phyloP scores from a whole-genome alignment of 2,888 invertebrate species.

The Habroteleia sp. region DNA sequence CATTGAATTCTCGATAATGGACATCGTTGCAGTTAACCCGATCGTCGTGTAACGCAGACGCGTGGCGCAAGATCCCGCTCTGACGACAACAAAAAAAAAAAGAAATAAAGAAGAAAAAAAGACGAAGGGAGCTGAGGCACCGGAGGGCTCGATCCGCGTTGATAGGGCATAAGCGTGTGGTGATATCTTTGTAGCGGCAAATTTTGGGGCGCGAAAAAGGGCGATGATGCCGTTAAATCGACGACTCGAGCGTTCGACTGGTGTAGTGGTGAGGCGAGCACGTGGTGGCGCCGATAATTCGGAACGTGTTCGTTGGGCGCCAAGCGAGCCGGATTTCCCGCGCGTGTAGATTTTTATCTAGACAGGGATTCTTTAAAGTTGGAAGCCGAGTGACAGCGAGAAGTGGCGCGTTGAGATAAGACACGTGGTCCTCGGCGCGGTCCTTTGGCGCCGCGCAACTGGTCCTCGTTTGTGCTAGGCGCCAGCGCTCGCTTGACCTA shows the following conservation, averaged over 20 bases:
- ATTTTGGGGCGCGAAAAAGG: slow-evolving; percentile 53
- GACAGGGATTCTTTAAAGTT: slow-evolving; percentile 51
- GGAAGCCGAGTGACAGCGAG: slow-evolving; percentile 31
- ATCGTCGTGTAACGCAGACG: slow-evolving; percentile 37
- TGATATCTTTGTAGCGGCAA: slow-evolving; percentile 49
- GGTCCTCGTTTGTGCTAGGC: background rate
- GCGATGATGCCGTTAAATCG: slow-evolving; percentile 50
- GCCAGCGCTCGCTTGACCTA: slow-evolving; percentile 9
- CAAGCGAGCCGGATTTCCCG: slow-evolving; percentile 36
- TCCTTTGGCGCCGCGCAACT: slow-evolving; percentile 1
- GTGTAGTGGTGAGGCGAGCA: slow-evolving; percentile 30
- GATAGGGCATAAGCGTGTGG: slow-evolving; percentile 35
- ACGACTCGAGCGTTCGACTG: slow-evolving; percentile 19
- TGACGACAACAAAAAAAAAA: slow-evolving; percentile 15
- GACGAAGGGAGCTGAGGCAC: slow-evolving; percentile 30
- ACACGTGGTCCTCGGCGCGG: slow-evolving; percentile 16
- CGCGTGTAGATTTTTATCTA: slow-evolving; percentile 48
- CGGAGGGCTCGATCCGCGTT: slow-evolving; percentile 44
- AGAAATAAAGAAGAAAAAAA: slow-evolving; percentile 18
- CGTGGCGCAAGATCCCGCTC: slow-evolving; percentile 41
- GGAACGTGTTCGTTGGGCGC: slow-evolving; percentile 36
- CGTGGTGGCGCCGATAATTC: slow-evolving; percentile 31
- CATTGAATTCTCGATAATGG: slow-evolving; percentile 43
- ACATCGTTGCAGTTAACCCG: slow-evolving; percentile 49
- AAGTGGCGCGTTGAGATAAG: slow-evolving; percentile 32